Percentiles rank a stretch among this genome's conserved stretches.
Evolutionary conservation across 2,797 vertebrate species (phyloP).

Genomic region (Chloroceryle amazona): DNA sequence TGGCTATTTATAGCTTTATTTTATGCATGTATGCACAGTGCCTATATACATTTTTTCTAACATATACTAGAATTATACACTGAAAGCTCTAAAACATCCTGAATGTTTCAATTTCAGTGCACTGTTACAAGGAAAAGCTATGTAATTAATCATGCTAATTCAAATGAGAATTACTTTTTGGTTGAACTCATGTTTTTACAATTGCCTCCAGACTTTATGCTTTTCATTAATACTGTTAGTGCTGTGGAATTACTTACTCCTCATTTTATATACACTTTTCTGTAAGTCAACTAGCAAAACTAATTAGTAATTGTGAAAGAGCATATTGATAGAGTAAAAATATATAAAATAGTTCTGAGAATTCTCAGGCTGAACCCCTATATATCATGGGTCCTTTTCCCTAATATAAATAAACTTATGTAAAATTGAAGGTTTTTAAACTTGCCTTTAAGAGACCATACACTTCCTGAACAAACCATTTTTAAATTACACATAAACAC

Average conservation of each 20-base stretch:
- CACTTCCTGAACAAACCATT: conserved; percentile 78
- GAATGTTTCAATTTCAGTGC: background rate
- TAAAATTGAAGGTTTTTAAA: conserved; percentile 78
- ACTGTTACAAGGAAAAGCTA: conserved; percentile 53
- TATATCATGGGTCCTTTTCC: conserved; percentile 60
- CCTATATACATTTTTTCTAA: background rate
- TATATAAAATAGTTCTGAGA: conserved; percentile 72
- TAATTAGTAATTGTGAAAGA: conserved; percentile 81
- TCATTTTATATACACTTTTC: conserved; percentile 72
- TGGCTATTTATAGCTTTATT: conserved; percentile 39
- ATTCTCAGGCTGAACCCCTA: conserved; percentile 71
- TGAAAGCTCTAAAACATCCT: background rate
- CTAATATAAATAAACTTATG: conserved; percentile 76
- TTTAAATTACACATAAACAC: conserved; percentile 79
- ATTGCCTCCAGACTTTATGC: conserved; percentile 56
- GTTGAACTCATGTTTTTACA: conserved; percentile 53
- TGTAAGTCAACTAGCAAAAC: conserved; percentile 78
- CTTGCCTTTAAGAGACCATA: conserved; percentile 77
- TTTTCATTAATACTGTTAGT: conserved; percentile 72
- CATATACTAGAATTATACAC: background rate
- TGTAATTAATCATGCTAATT: conserved; percentile 69
- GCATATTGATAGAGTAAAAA: conserved; percentile 77
- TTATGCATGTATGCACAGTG: background rate
- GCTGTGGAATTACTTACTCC: conserved; percentile 62
- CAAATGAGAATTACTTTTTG: conserved; percentile 69